Evolutionary conservation across 2,797 vertebrate genomes (phyloP), one percentile per base, ranked within the genome.

Genomic region (Carapus acus): DNA sequence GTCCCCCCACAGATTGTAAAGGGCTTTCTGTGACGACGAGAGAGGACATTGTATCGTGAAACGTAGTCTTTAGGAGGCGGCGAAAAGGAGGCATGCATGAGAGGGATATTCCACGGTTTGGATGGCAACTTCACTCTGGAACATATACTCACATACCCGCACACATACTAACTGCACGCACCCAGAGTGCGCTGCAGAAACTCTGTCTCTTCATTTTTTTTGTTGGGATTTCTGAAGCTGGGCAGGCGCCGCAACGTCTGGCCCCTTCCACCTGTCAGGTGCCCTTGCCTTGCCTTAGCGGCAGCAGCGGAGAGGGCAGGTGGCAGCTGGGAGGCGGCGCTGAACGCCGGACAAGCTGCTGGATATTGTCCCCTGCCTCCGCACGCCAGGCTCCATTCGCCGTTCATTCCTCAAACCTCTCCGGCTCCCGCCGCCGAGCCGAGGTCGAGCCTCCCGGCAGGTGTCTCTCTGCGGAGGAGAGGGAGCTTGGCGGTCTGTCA

Each of bases 251-350:
- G 80, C 56, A 55, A 49, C 54, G 67, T 71, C 78, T 62, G n/a
- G 18, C 71, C 73, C 70, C 66, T 53, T 81, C 78, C 83, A 86
- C 83, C 85, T 88, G 86, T 81, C 81, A 85, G 85, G 82, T 86
- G 84, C 62, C 76, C 72, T 74, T 73, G 66, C 75, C 58, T n/a
- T 62, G 54, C 79, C 77, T 76, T 77, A 80, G 75, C 65, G 41
- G 60, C 41, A 60, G 49, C 20, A 13, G 45, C 27, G 16, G 44
- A 62, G 59, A 48, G 65, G 60, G 62, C 49, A 55, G 62, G 70
- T n/a, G 57, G 62, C 16, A 38, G 59, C 11, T 27, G 19, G 43
- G 19, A 33, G 29, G 7, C 2, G 22, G 8, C 41, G 55, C 17
- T 8, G 37, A 49, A 20, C 56, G 43, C 46, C 68, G 69, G 82